These are phyloP conservation scores for Vidua macroura DNA, from an alignment of 2,113 vertebrate genomes.

Conservation along the genomic window DNA sequence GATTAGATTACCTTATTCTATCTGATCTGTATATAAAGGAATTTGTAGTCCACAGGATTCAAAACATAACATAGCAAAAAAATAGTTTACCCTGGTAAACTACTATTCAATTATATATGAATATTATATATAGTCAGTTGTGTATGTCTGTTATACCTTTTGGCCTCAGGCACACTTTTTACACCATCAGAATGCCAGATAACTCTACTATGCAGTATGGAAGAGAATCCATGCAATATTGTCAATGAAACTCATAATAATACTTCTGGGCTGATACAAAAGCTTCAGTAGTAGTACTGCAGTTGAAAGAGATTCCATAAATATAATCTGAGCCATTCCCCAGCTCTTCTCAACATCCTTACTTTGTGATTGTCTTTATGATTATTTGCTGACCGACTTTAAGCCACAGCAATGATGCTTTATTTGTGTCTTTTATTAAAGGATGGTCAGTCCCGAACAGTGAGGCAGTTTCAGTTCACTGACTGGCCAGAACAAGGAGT, in stretches of 20 bases:
- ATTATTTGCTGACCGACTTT: neutral
- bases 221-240: neutral
- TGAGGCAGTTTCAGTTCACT: slow-evolving; percentile 98
- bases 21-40: neutral
- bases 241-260: neutral
- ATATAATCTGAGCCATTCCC: neutral
- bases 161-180: neutral
- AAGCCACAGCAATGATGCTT: neutral
- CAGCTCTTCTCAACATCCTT: neutral
- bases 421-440: slow-evolving; percentile 63
- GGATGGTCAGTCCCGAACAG: slow-evolving; percentile 98
- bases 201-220: neutral
- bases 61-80: neutral
- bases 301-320: neutral
- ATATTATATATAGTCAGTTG: too few species aligned
- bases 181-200: neutral
- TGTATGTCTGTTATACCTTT: neutral
- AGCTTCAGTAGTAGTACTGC: neutral
- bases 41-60: neutral
- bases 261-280: neutral
- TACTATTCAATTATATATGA: neutral
- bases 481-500: slow-evolving; percentile 99
- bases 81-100: neutral
- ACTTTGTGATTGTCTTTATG: neutral
- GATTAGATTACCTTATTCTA: neutral